Evolutionary conservation across 2,797 vertebrate genomes (phyloP).

Genomic region (Ctenosaura bakeri): DNA sequence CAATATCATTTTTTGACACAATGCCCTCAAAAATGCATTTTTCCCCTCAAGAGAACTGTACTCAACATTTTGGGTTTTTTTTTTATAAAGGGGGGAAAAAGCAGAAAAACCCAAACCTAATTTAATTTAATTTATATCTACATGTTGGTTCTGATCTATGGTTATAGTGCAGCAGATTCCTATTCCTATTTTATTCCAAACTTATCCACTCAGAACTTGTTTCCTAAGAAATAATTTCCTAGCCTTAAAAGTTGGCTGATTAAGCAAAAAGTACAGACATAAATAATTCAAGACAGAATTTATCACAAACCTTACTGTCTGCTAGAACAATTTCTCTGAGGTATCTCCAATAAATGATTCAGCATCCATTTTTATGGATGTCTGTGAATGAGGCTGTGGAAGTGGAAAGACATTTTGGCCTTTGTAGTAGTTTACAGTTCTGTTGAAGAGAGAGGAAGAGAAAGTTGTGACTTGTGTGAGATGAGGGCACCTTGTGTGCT

Average conservation of each 20-base stretch:
- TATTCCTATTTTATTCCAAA: slow-evolving; percentile 54
- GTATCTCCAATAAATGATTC: slow-evolving; percentile 57
- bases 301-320: slow-evolving; percentile 67
- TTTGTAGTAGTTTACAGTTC: background rate
- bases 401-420: background rate
- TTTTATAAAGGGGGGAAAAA: too few species aligned
- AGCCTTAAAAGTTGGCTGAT: slow-evolving; percentile 54
- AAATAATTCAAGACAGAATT: slow-evolving; percentile 79
- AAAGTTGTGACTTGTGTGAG: background rate
- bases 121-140: too few species aligned
- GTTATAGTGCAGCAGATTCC: too few species aligned
- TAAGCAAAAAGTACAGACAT: slow-evolving; percentile 75
- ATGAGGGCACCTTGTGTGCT: background rate
- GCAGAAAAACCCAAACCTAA: too few species aligned
- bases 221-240: slow-evolving; percentile 67
- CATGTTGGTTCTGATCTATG: too few species aligned
- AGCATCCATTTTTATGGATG: slow-evolving; percentile 68
- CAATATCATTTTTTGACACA: too few species aligned
- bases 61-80: too few species aligned
- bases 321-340: slow-evolving; percentile 72
- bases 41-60: too few species aligned
- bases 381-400: slow-evolving; percentile 45
- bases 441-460: background rate
- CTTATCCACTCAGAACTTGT: slow-evolving; percentile 52
- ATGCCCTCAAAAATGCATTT: too few species aligned